These are phyloP conservation scores for Platynereis dumerilii DNA, from an alignment of 2,888 invertebrate genomes.

Conservation along the genomic window DNA sequence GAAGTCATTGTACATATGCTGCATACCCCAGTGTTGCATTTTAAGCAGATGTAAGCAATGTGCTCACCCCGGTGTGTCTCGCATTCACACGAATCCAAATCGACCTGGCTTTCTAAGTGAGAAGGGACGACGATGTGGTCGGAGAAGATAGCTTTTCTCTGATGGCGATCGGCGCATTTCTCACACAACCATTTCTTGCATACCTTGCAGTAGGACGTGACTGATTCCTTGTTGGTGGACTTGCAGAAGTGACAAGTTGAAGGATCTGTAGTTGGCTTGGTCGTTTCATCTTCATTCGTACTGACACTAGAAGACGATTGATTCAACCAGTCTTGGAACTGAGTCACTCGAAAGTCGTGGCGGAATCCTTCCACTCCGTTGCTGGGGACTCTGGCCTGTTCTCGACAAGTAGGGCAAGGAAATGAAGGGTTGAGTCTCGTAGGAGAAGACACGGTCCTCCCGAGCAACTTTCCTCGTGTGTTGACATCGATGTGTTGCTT, in stretches of 20 bases:
- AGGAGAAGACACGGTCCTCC: not conserved
- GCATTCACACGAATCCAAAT: not conserved
- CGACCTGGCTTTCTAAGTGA: not conserved
- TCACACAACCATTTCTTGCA: constrained; percentile 9
- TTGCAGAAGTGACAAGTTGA: constrained; percentile 10
- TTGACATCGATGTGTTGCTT: constrained; percentile 12
- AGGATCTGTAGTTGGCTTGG: not conserved
- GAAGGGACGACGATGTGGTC: not conserved
- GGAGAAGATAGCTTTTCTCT: not conserved
- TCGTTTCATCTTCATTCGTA: not conserved
- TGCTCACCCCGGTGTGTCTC: not conserved
- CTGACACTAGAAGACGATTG: not conserved
- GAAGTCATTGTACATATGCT: constrained; percentile 7
- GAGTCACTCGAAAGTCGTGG: constrained; percentile 15
- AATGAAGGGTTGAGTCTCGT: not conserved
- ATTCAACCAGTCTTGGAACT: constrained; percentile 15
- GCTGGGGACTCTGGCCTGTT: constrained; percentile 5
- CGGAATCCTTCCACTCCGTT: constrained; percentile 16
- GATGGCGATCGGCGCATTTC: constrained; percentile 1
- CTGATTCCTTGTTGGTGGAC: not conserved
- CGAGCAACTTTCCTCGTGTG: not conserved
- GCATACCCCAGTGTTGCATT: constrained; percentile 7
- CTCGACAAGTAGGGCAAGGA: constrained; percentile 19
- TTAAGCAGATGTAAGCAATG: constrained; percentile 1
- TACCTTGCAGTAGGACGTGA: not conserved